Percentiles rank a stretch among this genome's conserved stretches.
Conservation (phyloP, 2,888 invertebrate species). For the Apamea epomidion region DNA sequence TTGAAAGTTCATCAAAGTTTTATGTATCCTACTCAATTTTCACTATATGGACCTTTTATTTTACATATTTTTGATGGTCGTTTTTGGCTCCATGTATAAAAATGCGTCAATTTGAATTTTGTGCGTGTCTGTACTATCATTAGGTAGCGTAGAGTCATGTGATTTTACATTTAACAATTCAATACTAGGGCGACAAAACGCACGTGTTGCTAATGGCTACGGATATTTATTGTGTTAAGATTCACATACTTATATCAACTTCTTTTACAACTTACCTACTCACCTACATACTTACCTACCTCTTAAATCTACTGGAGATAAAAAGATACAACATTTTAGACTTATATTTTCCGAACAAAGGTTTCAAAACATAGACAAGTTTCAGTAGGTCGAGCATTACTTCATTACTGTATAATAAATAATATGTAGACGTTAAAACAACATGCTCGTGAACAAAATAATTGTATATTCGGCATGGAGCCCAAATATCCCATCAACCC, state of each 20-base stretch:
- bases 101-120: slow-evolving; percentile 44
- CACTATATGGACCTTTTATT: background rate
- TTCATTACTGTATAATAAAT: too few species aligned
- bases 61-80: background rate
- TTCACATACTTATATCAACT: slow-evolving; percentile 36
- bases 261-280: slow-evolving; percentile 20
- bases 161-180: slow-evolving; percentile 80
- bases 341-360: background rate
- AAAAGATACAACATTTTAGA: background rate
- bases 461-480: slow-evolving; percentile 3
- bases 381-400: background rate
- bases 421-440: background rate
- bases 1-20: slow-evolving; percentile 55
- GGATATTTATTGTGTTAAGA: slow-evolving; percentile 48
- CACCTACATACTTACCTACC: background rate
- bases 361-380: background rate
- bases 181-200: slow-evolving; percentile 74
- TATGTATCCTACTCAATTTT: slow-evolving; percentile 9
- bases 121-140: slow-evolving; percentile 78
- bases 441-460: background rate
- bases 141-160: slow-evolving; percentile 77
- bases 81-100: background rate
- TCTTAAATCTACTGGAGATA: background rate
- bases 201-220: slow-evolving; percentile 75
- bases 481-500: slow-evolving; percentile 42